Conservation (phyloP, 37 sponge, comb jelly and placozoan genomes). For the Eunapius fragilis region DNA sequence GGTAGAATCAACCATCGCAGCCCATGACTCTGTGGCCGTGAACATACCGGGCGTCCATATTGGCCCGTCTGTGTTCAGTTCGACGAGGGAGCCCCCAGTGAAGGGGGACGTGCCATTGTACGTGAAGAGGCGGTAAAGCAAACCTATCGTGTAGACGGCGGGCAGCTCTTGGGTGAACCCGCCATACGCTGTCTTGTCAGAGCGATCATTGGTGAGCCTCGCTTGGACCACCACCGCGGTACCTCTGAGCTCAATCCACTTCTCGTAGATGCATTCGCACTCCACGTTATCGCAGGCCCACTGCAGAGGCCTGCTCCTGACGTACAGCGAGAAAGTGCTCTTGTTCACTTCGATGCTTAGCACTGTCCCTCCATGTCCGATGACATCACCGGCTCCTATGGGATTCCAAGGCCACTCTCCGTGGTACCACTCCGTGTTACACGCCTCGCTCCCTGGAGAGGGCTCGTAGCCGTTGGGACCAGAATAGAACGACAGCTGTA, state of each 20-base stretch:
- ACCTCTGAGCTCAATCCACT: constrained; percentile 13
- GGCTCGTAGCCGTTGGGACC: constrained; percentile 38
- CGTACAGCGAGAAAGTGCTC: constrained; percentile 2
- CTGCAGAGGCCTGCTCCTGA: constrained; percentile 25
- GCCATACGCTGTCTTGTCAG: constrained; percentile 25
- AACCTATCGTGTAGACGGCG: constrained; percentile 19
- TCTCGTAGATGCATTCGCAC: constrained; percentile 39
- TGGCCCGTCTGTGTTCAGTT: background rate
- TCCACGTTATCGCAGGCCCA: constrained; percentile 43
- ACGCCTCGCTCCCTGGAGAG: constrained; percentile 22
- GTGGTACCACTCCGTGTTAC: constrained; percentile 29
- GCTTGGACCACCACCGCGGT: background rate
- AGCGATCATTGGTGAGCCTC: constrained; percentile 6
- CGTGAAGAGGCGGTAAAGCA: constrained; percentile 14
- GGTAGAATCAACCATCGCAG: constrained; percentile 1
- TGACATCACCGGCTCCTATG: constrained; percentile 26
- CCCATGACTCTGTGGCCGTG: constrained; percentile 22
- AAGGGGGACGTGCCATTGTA: constrained; percentile 30
- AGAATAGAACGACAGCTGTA: constrained; percentile 43
- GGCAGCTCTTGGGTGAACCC: constrained; percentile 36
- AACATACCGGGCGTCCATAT: background rate
- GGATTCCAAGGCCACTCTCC: constrained; percentile 49
- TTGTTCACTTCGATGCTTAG: background rate
- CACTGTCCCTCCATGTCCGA: constrained; percentile 14
- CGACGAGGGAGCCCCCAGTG: constrained; percentile 7